Evolutionary conservation across 2,888 invertebrate genomes (phyloP).

Genomic region (Darwinula stevensoni): DNA sequence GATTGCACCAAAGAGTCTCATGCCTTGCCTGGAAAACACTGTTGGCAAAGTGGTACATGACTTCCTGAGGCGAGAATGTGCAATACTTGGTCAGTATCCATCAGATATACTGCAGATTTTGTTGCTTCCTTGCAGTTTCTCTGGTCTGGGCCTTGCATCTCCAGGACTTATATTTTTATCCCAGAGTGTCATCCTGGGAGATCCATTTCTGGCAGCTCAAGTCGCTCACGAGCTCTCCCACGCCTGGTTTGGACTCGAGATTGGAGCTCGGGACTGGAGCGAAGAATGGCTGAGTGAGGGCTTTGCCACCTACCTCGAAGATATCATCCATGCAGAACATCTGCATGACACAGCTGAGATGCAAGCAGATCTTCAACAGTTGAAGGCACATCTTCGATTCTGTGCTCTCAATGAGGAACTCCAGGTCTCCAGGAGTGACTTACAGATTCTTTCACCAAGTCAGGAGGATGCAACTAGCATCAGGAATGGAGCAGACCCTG

Average conservation of each 20-base stretch:
- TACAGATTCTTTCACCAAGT: too few species aligned
- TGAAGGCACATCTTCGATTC: too few species aligned
- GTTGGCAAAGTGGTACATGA: too few species aligned
- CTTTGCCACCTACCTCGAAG: slow-evolving; percentile 19
- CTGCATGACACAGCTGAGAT: slow-evolving; percentile 10
- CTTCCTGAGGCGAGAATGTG: too few species aligned
- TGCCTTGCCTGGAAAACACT: too few species aligned
- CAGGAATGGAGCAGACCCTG: too few species aligned
- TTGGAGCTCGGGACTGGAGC: slow-evolving; percentile 19
- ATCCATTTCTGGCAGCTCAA: slow-evolving; percentile 13
- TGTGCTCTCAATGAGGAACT: too few species aligned
- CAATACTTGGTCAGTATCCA: slow-evolving; percentile 15
- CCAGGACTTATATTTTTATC: slow-evolving; percentile 17
- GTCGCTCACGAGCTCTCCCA: slow-evolving; percentile 18
- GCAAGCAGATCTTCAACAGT: slow-evolving; percentile 8
- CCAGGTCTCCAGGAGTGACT: too few species aligned
- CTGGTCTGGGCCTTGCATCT: slow-evolving; percentile 12
- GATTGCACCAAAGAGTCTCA: too few species aligned
- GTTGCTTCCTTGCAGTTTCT: slow-evolving; percentile 14
- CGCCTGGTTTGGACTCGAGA: slow-evolving; percentile 18
- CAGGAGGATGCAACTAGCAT: too few species aligned
- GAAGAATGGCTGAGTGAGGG: slow-evolving; percentile 21
- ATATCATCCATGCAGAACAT: slow-evolving; percentile 14
- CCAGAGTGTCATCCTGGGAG: slow-evolving; percentile 14
- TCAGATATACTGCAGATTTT: slow-evolving; percentile 16